Evolutionary conservation across 92 coral and sea anemone species (phyloP).

Genomic region (Plumapathes pennacea): DNA sequence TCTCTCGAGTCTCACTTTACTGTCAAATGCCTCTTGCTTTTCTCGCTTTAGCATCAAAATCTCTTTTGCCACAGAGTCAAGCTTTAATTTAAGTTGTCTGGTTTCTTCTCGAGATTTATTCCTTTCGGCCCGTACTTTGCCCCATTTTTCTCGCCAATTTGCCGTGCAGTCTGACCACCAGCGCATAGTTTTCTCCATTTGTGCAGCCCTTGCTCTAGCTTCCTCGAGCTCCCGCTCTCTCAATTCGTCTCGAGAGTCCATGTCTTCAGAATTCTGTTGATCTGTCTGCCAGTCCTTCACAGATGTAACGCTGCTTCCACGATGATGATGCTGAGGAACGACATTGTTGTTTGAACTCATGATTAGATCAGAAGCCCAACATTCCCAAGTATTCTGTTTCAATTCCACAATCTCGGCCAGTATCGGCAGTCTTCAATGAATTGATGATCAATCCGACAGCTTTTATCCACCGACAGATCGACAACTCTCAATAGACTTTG

Average conservation of each 20-base stretch:
- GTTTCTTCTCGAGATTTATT: slow-evolving; percentile 95
- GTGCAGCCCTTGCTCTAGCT: slow-evolving; percentile 93
- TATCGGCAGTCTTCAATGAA: too few relatives aligned
- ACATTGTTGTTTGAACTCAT: too few relatives aligned
- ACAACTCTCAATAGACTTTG: too few relatives aligned
- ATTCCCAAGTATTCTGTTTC: too few relatives aligned
- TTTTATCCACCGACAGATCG: too few relatives aligned
- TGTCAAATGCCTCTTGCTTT: slow-evolving; percentile 65
- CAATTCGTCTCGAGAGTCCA: slow-evolving; percentile 75
- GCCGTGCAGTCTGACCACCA: slow-evolving; percentile 99
- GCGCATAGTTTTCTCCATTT: slow-evolving; percentile 99
- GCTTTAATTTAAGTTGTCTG: slow-evolving; percentile 72
- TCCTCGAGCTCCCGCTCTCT: slow-evolving; percentile 89
- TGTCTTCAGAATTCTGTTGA: slow-evolving; percentile 55
- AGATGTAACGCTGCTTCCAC: too few relatives aligned
- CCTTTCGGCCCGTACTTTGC: slow-evolving; percentile 91
- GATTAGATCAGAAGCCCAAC: too few relatives aligned
- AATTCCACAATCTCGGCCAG: too few relatives aligned
- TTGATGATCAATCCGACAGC: too few relatives aligned
- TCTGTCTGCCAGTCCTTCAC: too few relatives aligned
- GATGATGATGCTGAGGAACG: too few relatives aligned
- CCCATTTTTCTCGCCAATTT: slow-evolving; percentile 99
- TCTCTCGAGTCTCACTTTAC: slow-evolving; percentile 60
- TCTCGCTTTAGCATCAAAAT: slow-evolving; percentile 78
- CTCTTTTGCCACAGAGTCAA: slow-evolving; percentile 81